Base-by-base conservation (phyloP, 2,888 invertebrate species). In the Synergus japonicus region DNA sequence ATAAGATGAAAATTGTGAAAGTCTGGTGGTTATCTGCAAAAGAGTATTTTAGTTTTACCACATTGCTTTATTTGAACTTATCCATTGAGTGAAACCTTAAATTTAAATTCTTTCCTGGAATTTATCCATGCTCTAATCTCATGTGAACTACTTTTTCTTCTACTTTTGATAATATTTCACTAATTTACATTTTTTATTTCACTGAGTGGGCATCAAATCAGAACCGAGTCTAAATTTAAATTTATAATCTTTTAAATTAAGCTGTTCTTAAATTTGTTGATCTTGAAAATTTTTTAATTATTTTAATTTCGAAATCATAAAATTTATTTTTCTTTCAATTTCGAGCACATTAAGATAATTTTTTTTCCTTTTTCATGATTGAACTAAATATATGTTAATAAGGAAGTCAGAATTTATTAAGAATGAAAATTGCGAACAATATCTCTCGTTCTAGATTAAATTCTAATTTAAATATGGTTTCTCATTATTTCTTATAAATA, bases 71-170 rank as follows among this genome's bases (percentile, higher is more conserved):
- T 7, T 22, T 77, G 66, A 83, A 41, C 44, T 81, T 84, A 86
- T 90, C 87, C 87, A 88, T 88, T 89, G 89, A 89, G 85, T 86
- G 86, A 90, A 90, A 88, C 87, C 88, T 87, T 88, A 89, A 90
- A 88, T 87, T 87, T 88, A 89, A 90, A 88, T 87, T 88, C 77
- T 84, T 83, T 84, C 66, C 81, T 54, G 73, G 76, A 83, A 83
- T 79, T 83, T 13, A 63, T 63, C 22, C 63, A 63, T 63, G 22
- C 12, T 63, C 29, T 63, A 29, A 29, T 12, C 77, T 73, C 44
- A 79, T 66, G 46, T 81, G 82, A 85, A 86, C 84, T 85, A 85
- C 82, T 85, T 86, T 81, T 73, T 83, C 66, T 69, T 82, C 73
- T 77, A 77, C 63, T 80, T 58, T 58, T 58, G 9, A 58, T 58